Evolutionary conservation across 1,140 invertebrate species (phyloP).

Genomic region (Scaptomyza graminum): DNA sequence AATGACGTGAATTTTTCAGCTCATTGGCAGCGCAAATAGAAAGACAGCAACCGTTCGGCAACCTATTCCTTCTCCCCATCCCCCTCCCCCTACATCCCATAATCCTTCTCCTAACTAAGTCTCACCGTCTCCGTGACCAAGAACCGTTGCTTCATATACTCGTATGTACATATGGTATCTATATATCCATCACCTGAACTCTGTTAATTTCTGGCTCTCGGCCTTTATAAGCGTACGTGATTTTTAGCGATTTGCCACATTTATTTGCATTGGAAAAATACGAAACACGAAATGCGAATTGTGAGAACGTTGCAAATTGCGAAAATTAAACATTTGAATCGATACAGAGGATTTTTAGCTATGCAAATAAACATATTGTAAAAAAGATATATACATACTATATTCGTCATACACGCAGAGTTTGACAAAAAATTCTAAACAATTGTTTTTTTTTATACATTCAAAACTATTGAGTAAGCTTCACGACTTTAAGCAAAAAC

Average conservation of each 20-base stretch:
- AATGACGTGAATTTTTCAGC: conserved; percentile 55
- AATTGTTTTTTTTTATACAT: neutral
- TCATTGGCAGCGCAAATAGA: conserved; percentile 58
- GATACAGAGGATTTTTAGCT: neutral
- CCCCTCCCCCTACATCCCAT: no score
- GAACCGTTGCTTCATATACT: neutral
- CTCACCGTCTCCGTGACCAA: no score
- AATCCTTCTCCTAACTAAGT: no score
- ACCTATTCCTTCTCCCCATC: no score
- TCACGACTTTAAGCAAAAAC: no score
- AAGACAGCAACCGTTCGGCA: no score
- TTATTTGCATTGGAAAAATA: conserved; percentile 57
- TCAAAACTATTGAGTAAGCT: no score
- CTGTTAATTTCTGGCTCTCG: conserved; percentile 30
- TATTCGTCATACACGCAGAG: neutral
- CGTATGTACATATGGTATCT: neutral
- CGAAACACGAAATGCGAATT: conserved; percentile 10
- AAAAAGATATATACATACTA: neutral
- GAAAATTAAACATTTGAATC: neutral
- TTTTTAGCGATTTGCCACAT: conserved; percentile 65
- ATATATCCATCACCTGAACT: neutral
- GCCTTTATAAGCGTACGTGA: conserved; percentile 56
- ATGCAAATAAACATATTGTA: neutral
- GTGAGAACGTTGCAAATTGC: neutral
- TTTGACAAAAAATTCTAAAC: neutral